Base-by-base conservation (phyloP, 2,797 vertebrate genomes). In the Ambastaia sidthimunki region DNA sequence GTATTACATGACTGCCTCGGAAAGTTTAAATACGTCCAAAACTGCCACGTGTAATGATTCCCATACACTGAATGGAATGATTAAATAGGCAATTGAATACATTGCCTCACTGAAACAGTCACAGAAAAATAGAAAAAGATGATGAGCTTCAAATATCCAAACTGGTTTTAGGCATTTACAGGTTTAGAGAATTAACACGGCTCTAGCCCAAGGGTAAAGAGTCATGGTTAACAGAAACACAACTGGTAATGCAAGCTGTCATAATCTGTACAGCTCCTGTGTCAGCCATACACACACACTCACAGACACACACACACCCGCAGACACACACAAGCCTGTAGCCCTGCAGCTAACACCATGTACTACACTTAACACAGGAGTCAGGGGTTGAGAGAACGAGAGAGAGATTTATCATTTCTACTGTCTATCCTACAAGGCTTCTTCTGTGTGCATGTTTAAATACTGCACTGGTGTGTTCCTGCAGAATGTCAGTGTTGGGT, bases 161-260 rank as follows among this genome's bases (percentile, higher is more conserved):
- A 75, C 72, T 80, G 69, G 78, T 78, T 72, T 83, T 73, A 78
- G 76, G 74, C 75, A 81, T 83, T 85, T 78, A 76, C 81, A 83
- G 81, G 80, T 83, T 82, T 81, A 70, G 80, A 76, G 80, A 84
- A 82, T 88, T 87, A 87, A 86, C 82, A 84, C 74, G 67, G 83
- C 82, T 81, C 66, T 81, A 84, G 80, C 82, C 84, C 78, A 81
- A 85, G 80, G 85, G 77, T 76, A 79, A 13, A 74, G 74, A 70
- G 57, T 44, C 52, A 54, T 70, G 47, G 80, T 80, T 81, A 82
- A 78, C 74, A 81, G 77, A 62, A 78, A 79, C 84, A 81, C 75
- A 82, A 74, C 74, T 77, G 78, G 78, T 89, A 85, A 85, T 84
- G 55, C 74, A 74, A 86, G 85, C 85, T 86, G 86, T 87, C 86